phyloP scores from a whole-genome alignment of 2,888 invertebrate species.

The Epinotia brunnichana region DNA sequence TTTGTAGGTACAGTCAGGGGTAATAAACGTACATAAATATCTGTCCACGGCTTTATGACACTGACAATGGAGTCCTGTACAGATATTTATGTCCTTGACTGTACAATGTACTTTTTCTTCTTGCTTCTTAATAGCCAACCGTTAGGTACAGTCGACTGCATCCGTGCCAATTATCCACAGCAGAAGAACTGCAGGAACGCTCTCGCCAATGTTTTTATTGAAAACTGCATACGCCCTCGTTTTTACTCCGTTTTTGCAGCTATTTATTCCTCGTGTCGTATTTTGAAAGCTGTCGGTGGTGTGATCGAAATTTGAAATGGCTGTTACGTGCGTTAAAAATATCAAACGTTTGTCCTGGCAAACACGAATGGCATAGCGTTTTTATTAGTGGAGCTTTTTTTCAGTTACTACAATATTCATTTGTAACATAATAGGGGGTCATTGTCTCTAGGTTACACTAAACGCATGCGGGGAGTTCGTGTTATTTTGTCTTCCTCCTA shows the following conservation, averaged over 20 bases:
- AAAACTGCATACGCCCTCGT: conserved; percentile 65
- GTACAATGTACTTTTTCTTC: conserved; percentile 6
- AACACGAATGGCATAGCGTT: conserved; percentile 35
- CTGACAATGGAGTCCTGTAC: no score
- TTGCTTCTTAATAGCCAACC: conserved; percentile 1
- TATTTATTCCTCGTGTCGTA: conserved; percentile 55
- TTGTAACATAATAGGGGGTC: background rate
- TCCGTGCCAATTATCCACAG: conserved; percentile 25
- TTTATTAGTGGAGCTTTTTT: conserved; percentile 31
- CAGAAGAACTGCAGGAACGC: conserved; percentile 70
- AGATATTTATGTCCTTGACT: no score
- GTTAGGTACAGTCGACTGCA: conserved; percentile 49
- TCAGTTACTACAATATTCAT: conserved; percentile 16
- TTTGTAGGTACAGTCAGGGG: conserved; percentile 13
- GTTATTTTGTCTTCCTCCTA: no score
- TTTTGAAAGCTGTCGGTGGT: conserved; percentile 40
- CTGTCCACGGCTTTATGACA: no score
- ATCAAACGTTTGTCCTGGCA: conserved; percentile 21
- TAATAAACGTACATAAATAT: no score
- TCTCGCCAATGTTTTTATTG: conserved; percentile 74
- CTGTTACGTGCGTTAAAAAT: conserved; percentile 39
- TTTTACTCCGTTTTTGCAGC: conserved; percentile 62
- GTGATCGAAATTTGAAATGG: conserved; percentile 44
- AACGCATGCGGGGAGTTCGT: no score
- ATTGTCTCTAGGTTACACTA: background rate